Evolutionary conservation across 2,113 vertebrate genomes (phyloP), one percentile per base, ranked within the genome.

Genomic region (Actinemys pallida): DNA sequence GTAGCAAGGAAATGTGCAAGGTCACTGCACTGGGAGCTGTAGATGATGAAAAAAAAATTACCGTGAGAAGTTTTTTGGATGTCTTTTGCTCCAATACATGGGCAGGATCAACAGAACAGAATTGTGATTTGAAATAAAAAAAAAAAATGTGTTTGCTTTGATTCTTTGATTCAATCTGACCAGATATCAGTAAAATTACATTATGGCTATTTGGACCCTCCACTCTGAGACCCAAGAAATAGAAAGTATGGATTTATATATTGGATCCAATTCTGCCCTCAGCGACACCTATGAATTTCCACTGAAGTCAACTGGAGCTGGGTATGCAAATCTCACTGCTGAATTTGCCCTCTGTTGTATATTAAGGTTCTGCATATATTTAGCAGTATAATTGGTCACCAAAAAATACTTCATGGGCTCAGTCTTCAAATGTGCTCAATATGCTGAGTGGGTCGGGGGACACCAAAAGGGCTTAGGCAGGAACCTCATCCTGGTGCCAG

Each of bases 371-470:
- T 42, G 11, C 16, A 72, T 52, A 54, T 4, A 75, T 65, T 85
- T 90, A 16, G 50, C 83, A 56, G 20, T 22, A 5, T 69, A 31
- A 57, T 8, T 87, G 88, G 59, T 1, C 69, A 93, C 47, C 5
- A 22, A 50, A 53, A 72, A 87, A 93, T 72, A 54, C 35, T 8
- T 1, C 59, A 59, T 65, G 22, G 75, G 3, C 3, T n/a, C 19
- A 56, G 19, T 42, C 3, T 13, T 84, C 1, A 90, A 42, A 1
- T n/a, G 86, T 56, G 1, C 72, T 90, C 50, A 88, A 29, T 72
- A 39, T 85, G 5, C 2, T 0, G 1, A 79, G 72, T 93, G 84
- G 17, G 69, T 1, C 1, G 0, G 2, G 24, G 10, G 8, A 45
- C 39, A 27, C 49, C 56, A 42, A 20, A 1, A 2, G 86, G 59